These are phyloP conservation scores for Acanthurus lineatus DNA, from an alignment of 2,797 vertebrate species.

Conservation along the genomic window DNA sequence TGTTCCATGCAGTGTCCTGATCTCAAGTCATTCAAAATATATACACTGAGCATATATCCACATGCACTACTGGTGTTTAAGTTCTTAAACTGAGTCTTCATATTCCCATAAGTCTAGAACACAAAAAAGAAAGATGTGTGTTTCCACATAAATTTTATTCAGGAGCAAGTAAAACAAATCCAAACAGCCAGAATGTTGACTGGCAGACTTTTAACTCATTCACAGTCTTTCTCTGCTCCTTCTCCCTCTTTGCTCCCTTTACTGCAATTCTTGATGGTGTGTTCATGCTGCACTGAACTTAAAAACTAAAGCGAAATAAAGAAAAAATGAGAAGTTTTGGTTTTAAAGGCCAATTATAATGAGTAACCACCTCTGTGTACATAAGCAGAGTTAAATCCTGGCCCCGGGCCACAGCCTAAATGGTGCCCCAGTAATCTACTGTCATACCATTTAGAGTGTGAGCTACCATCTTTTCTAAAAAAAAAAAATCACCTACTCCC, in stretches of 20 bases:
- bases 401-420: slow-evolving; percentile 27
- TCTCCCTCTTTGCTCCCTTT: neutral
- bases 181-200: slow-evolving; percentile 51
- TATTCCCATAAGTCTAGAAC: slow-evolving; percentile 45
- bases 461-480: slow-evolving; percentile 11
- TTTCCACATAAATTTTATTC: slow-evolving; percentile 59
- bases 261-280: neutral
- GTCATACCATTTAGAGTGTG: slow-evolving; percentile 36
- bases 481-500: slow-evolving; percentile 5
- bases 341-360: slow-evolving; percentile 41
- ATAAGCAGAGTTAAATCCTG: slow-evolving; percentile 39
- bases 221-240: slow-evolving; percentile 20
- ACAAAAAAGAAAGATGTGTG: slow-evolving; percentile 30
- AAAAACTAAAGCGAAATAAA: neutral
- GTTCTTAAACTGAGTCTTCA: slow-evolving; percentile 10
- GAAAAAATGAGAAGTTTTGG: neutral
- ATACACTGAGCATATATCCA: neutral
- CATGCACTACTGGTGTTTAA: neutral
- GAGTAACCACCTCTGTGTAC: slow-evolving; percentile 25
- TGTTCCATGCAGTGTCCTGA: no score
- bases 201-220: slow-evolving; percentile 50
- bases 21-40: neutral
- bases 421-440: slow-evolving; percentile 20
- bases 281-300: neutral
- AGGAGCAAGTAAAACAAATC: slow-evolving; percentile 45